phyloP scores from a whole-genome alignment of 2,888 invertebrate genomes.

The Zootermopsis nevadensis region DNA sequence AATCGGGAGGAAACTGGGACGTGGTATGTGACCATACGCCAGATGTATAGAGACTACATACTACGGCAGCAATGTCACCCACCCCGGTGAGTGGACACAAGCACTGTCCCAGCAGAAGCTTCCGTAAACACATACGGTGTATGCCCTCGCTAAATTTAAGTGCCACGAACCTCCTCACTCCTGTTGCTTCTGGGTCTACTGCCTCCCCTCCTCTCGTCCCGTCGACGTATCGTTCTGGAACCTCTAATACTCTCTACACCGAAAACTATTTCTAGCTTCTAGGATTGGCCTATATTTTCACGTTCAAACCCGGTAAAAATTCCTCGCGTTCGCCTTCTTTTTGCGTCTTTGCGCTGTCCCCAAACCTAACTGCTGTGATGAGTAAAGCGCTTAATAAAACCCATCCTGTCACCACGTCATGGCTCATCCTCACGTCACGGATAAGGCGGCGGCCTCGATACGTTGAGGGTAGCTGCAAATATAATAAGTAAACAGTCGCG shows the following conservation, averaged over 20 bases:
- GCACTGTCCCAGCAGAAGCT: background rate
- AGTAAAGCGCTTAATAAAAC: no score
- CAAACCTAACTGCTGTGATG: no score
- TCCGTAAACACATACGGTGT: conserved; percentile 30
- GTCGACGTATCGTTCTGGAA: background rate
- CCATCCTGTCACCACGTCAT: no score
- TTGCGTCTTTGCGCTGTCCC: background rate
- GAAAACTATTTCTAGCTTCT: conserved; percentile 13
- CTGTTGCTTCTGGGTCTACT: no score
- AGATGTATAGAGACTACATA: background rate
- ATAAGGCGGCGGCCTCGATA: no score
- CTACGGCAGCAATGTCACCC: conserved; percentile 19
- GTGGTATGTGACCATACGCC: conserved; percentile 2
- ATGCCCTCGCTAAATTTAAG: conserved; percentile 26
- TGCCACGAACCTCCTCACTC: no score
- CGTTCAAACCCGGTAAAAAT: background rate
- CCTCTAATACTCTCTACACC: background rate
- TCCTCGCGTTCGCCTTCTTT: background rate
- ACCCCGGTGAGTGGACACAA: conserved; percentile 13
- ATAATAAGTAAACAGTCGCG: no score
- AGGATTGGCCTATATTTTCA: conserved; percentile 24
- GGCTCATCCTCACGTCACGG: no score
- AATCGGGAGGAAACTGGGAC: conserved; percentile 2
- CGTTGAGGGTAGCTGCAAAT: no score
- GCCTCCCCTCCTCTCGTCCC: background rate